These are phyloP conservation scores for Harpagus bidentatus DNA, from an alignment of 2,113 vertebrate species.

Conservation along the genomic window DNA sequence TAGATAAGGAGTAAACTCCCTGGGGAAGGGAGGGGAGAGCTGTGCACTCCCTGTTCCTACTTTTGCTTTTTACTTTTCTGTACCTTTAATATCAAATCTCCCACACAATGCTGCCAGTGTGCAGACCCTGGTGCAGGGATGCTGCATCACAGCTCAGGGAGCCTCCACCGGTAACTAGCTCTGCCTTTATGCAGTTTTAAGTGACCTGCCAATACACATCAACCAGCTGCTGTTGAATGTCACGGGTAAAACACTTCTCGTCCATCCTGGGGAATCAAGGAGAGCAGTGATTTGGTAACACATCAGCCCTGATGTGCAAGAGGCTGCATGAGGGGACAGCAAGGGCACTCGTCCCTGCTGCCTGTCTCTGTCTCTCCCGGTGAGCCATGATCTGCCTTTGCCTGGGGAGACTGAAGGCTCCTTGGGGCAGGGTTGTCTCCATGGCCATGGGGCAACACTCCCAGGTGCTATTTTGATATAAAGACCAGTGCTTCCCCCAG, in stretches of 20 bases:
- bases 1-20: not conserved
- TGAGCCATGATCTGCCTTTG: not conserved
- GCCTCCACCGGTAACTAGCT: not conserved
- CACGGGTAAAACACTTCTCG: not conserved
- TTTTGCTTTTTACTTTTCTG: not conserved
- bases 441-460: not conserved
- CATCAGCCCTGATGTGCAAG: not conserved
- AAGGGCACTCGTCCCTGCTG: not conserved
- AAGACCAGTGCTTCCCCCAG: not conserved
- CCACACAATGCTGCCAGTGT: rapidly evolving
- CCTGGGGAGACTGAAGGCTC: not conserved
- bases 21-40: not conserved
- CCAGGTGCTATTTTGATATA: not conserved
- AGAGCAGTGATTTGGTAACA: not conserved
- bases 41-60: not conserved
- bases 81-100: not conserved
- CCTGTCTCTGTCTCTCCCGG: not conserved
- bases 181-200: not conserved
- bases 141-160: not conserved
- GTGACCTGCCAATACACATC: not conserved
- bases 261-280: not conserved
- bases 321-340: not conserved
- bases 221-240: not conserved
- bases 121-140: not conserved
- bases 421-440: not conserved